These are phyloP conservation scores for Ammodytes marinus DNA, from an alignment of 2,113 vertebrate species.

Conservation along the genomic window DNA sequence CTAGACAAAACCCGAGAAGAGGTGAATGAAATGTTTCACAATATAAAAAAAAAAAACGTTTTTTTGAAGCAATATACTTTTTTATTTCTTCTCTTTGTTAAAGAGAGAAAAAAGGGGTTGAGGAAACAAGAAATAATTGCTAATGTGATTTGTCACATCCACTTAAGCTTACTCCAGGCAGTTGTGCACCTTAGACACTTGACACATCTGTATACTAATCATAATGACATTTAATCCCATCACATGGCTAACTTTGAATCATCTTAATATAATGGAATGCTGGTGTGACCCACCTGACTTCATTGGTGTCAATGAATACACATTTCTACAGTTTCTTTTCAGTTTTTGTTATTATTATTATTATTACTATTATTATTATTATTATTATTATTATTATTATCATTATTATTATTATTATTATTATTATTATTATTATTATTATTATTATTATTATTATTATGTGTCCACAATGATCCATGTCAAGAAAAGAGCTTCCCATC, in stretches of 20 bases:
- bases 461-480: conserved; percentile 53
- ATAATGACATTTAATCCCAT: conserved; percentile 74
- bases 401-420: conserved; percentile 42
- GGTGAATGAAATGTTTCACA: conserved; percentile 80
- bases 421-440: conserved; percentile 31
- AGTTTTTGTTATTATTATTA: conserved; percentile 27
- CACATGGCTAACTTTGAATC: conserved; percentile 72
- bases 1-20: conserved; percentile 70
- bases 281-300: conserved; percentile 72
- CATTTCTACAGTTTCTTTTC: conserved; percentile 55
- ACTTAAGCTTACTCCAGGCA: conserved; percentile 64
- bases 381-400: conserved; percentile 31
- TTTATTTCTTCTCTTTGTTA: conserved; percentile 79
- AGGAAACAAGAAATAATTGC: conserved; percentile 67
- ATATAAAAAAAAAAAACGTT: conserved; percentile 55
- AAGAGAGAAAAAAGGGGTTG: conserved; percentile 65
- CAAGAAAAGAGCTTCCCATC: conserved; percentile 57
- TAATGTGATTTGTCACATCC: conserved; percentile 74
- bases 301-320: conserved; percentile 62
- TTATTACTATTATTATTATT: conserved; percentile 40
- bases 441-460: conserved; percentile 30
- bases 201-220: conserved; percentile 78
- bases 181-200: conserved; percentile 77
- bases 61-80: conserved; percentile 86
- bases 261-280: conserved; percentile 79